Evolutionary conservation across 37 sponge, comb jelly and placozoan species (phyloP).

Genomic region (Aphrocallistes beatrix): DNA sequence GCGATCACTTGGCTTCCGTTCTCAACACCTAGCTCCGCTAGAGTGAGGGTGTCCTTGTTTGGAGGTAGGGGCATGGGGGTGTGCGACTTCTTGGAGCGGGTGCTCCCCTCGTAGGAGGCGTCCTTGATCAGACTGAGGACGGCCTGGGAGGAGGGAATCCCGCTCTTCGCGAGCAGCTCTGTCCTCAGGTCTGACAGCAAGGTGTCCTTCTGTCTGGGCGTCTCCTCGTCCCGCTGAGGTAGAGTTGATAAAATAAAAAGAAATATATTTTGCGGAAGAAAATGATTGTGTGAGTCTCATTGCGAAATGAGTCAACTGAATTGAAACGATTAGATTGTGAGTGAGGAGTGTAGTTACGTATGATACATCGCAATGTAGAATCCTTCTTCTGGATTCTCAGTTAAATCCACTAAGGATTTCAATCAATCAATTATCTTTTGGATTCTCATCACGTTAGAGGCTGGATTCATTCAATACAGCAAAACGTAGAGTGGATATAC

Average conservation of each 20-base stretch:
- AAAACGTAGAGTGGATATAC: too few species aligned
- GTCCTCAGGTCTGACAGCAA: background rate
- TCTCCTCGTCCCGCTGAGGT: background rate
- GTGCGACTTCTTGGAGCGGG: background rate
- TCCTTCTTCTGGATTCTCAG: too few species aligned
- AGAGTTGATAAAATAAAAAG: background rate
- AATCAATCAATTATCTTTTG: too few species aligned
- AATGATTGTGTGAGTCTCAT: too few species aligned
- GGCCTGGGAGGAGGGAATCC: background rate
- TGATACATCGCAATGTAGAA: too few species aligned
- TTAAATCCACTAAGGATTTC: too few species aligned
- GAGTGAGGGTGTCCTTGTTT: background rate
- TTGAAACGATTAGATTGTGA: too few species aligned
- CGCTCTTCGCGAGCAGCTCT: background rate
- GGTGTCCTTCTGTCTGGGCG: background rate
- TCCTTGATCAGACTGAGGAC: background rate
- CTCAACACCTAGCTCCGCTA: background rate
- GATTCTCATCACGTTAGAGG: too few species aligned
- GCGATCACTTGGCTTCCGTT: background rate
- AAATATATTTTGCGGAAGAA: too few species aligned
- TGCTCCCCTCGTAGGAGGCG: background rate
- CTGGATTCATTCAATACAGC: too few species aligned
- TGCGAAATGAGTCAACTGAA: too few species aligned
- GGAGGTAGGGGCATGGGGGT: constrained; percentile 4
- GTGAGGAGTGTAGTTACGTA: too few species aligned